Evolutionary conservation across 1,140 invertebrate genomes (phyloP), one percentile per base, ranked within the genome.

Genomic region (Drosophila triauraria): DNA sequence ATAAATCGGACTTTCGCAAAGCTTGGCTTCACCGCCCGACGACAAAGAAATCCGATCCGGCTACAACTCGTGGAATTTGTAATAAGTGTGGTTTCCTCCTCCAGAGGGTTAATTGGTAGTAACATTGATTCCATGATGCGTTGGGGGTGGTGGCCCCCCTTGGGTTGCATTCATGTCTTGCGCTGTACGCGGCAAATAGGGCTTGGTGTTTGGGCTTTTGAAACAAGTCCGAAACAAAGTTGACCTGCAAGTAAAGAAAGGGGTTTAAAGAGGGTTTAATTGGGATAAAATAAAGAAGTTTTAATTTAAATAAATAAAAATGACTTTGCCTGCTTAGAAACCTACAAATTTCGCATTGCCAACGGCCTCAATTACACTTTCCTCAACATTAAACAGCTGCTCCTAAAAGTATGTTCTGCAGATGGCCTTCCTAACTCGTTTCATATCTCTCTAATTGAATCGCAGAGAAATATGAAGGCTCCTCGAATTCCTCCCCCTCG

Each of bases 161-260:
- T 56, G 17, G 2, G 23, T n/a, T 8, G 17, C 74, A 25, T 71
- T 80, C 17, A 90, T 51, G 71, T 92, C 87, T 43, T 92, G 91
- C 7, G 70, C 61, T 46, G 82, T 82, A 9, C 74, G 75, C n/a
- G 87, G 84, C 58, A 92, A 56, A 20, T 91, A 76, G 5, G 80
- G 44, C 63, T 87, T 91, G 7, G 62, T 51, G 8, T 56, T 56
- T 59, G 38, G 64, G 59, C 7, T 76, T 65, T 40, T 78, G 56
- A 57, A 92, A 92, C 48, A 92, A 58, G 59, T 92, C 91, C 0
- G 91, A 92, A 7, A 92, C 91, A 35, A 58, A 92, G n/a, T 92
- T 92, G 13, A 82, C 91, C 91, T 92, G 82, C 15, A 91, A 91
- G 13, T 46, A 53, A 60, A 42, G 25, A 44, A 63, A 47, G 64